phyloP scores from a whole-genome alignment of 1,140 invertebrate genomes.

The Caerostris extrusa region DNA sequence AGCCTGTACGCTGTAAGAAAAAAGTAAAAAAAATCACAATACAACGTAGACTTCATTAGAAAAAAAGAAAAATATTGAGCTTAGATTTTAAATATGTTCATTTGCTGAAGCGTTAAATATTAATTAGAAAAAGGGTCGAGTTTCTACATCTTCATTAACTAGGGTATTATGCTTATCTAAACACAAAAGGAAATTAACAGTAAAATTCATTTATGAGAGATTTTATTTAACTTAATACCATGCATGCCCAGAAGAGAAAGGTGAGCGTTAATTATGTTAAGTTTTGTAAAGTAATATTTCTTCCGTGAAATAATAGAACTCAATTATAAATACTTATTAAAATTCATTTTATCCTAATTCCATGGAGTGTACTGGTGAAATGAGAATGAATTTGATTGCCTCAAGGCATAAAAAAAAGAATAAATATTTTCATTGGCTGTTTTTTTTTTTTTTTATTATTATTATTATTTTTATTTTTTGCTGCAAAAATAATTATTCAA shows the following conservation, averaged over 20 bases:
- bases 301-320: too few species aligned
- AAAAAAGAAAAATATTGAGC: too few species aligned
- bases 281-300: too few species aligned
- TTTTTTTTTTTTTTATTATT: too few species aligned
- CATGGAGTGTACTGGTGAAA: not conserved
- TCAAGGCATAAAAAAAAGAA: not conserved
- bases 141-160: constrained; percentile 14
- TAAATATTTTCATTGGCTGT: not conserved
- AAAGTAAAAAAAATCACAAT: too few species aligned
- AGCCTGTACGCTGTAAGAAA: too few species aligned
- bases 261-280: not conserved
- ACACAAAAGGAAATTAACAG: not conserved
- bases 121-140: not conserved
- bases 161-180: not conserved
- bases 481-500: not conserved
- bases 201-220: not conserved
- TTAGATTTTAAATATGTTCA: not conserved
- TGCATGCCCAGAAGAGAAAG: not conserved
- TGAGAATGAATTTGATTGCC: not conserved
- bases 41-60: too few species aligned
- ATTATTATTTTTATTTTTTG: not conserved
- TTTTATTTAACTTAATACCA: not conserved
- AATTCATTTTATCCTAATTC: not conserved
- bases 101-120: not conserved
- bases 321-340: not conserved